Base-by-base conservation (phyloP, 2,888 invertebrate species). In the Vanessa cardui region DNA sequence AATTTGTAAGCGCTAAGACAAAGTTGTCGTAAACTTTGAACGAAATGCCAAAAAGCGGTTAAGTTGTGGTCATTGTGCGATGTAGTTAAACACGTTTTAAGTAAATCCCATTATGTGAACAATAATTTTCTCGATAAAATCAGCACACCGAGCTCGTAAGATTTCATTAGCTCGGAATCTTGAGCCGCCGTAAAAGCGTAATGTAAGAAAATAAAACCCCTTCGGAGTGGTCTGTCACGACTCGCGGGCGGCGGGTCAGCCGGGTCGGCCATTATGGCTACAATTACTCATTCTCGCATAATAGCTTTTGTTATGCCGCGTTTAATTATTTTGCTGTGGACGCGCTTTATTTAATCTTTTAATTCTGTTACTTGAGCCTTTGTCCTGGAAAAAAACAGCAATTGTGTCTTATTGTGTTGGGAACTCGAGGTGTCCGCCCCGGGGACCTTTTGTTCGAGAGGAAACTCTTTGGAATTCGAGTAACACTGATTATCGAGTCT, bases 281-380 rank as follows among this genome's bases (percentile, higher is more conserved):
- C 58, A 26, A 68, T 64, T 64, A 64, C 49, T 64, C 68, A 68
- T 58, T 68, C 45, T 61, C 64, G 49, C 18, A 52, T 64, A 68
- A 68, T 61, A 62, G 64, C 61, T 58, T 56, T 61, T 64, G 64
- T 68, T 64, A 47, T 54, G 56, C 61, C 50, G 39, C 54, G n/a
- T 62, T 65, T 62, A 65, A 69, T 62, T 62, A 65, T 56, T 39
- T 56, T 49, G 54, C 63, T 39, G 45, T 54, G 46, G 45, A 26
- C 56, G 56, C 26, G 56, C 56, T 63, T 56, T 63, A 63, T 63
- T 63, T 56, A 56, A 63, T 63, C 56, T 63, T 63, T 63, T 47
- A 63, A 63, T 63, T 63, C 56, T 63, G 63, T 63, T 56, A 63
- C 18, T 56, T 15, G 9, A 56, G 56, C 63, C 18, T 63, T 63